Evolutionary conservation across 2,113 vertebrate genomes (phyloP), one percentile per base, ranked within the genome.

Genomic region (Plecturocebus donacophilus): DNA sequence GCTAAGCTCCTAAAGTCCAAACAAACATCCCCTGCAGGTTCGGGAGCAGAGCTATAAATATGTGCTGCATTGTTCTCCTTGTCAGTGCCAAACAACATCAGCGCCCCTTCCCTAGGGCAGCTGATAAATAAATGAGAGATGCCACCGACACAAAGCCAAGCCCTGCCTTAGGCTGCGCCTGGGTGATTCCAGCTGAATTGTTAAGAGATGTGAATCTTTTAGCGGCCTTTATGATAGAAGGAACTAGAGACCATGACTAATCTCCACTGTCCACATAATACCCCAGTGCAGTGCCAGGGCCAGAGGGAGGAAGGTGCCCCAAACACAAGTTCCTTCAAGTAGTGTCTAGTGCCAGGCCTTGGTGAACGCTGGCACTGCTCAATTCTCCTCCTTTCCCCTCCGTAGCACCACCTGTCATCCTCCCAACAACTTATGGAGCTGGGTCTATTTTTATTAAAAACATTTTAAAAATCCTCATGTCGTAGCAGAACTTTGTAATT

Each of bases 101-200:
- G 66, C 10, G 45, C n/a, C 47, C 52, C 76, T 79, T 71, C 82
- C 56, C 66, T 2, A 2, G 77, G 91, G 82, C 61, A 87, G 68
- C 86, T 97, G 91, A 97, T 93, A 73, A 97, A 97, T 97, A 97
- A 97, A 88, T 98, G 91, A 97, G 66, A 94, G 86, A 66, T 49
- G 89, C 80, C 91, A 81, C 25, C 42, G 13, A 93, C 87, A 96
- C 82, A 96, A 96, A 94, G 88, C 71, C 64, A 45, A n/a, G 61
- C 17, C 47, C 13, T 35, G 47, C 93, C 86, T 38, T 1, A 8
- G 97, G 95, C 91, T 86, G 47, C 0, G 2, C 38, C 75, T 82
- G 81, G 66, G n/a, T 45, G 49, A 95, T 71, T 88, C 49, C 40
- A 52, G 52, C 42, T 94, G 64, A 80, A 27, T 70, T 38, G 38